Evolutionary conservation across 2,113 vertebrate genomes (phyloP).

Genomic region (Cyprinodon variegatus): DNA sequence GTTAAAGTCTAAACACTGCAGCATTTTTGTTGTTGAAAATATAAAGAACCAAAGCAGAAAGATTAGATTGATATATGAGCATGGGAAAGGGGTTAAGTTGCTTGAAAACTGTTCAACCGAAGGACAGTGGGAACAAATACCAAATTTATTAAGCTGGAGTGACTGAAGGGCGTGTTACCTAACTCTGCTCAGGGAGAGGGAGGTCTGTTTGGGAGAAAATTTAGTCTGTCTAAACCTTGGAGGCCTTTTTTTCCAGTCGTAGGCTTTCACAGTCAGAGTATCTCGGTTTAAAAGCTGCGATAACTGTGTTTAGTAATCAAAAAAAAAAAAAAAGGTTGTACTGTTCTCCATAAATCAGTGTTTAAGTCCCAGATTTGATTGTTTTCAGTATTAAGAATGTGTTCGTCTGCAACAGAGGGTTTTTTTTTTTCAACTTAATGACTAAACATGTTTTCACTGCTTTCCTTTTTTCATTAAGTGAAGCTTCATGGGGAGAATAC

Average conservation of each 20-base stretch:
- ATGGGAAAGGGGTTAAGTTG: background rate
- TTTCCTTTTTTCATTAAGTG: background rate
- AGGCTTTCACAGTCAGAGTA: background rate
- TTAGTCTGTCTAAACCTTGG: background rate
- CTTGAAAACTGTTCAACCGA: background rate
- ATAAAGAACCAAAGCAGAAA: background rate
- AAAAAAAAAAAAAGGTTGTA: background rate
- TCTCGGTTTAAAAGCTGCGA: conserved; percentile 20
- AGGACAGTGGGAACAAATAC: background rate
- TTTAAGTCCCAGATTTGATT: background rate
- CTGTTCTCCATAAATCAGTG: background rate
- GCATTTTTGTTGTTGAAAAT: background rate
- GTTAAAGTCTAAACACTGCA: background rate
- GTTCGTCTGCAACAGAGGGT: background rate
- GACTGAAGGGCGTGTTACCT: conserved; percentile 4
- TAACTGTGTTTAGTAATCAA: conserved; percentile 4
- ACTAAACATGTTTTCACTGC: background rate
- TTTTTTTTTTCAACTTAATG: background rate
- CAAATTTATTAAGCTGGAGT: background rate
- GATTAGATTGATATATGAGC: background rate
- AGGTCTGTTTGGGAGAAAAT: background rate
- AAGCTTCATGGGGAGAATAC: background rate
- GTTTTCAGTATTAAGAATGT: background rate
- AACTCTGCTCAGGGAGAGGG: background rate
- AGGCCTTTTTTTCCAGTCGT: background rate